Base-by-base conservation (phyloP, 2,113 vertebrate genomes). In the Pardalotus punctatus region DNA sequence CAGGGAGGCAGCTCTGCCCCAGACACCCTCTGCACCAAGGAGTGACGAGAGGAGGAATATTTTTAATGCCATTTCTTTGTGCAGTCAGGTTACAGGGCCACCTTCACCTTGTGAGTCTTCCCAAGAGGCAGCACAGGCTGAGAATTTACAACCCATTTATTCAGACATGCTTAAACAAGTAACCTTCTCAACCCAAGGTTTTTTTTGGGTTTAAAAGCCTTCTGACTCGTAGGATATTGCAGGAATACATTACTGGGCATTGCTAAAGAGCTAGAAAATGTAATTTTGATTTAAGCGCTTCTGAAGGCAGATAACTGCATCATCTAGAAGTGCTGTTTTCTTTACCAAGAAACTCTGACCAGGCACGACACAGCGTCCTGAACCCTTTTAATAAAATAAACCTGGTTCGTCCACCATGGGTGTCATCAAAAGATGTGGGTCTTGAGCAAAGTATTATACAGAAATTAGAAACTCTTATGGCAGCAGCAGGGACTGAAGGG, bases 341-440 rank as follows among this genome's bases (percentile, higher is more conserved):
- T 15, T 81, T 31, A 23, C 15, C 15, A 21, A 67, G 28, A 48
- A 69, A 23, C 54, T 82, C 48, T 31, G 40, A 23, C 6, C 0
- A 0, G 24, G 8, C 35, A 61, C 38, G 38, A n/a, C 31, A 47
- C 21, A 40, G 13, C 47, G 35, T 11, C 62, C 21, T 1, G 0
- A 61, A 48, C 22, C 27, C 15, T 38, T 82, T 40, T 8, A 61
- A 47, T 16, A 33, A 61, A 76, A 56, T 1, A 11, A 90, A 40
- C 25, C 17, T n/a, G 36, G 5, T 43, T 91, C 29, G 45, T 42
- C n/a, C 40, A 31, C 36, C n/a, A 17, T 1, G 2, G 45, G 18
- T 8, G 0, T 14, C 50, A 28, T 12, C 33, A n/a, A n/a, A 77
- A 56, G 16, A 21, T 8, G 4, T 6, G 17, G 8, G 16, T 56